Evolutionary conservation across 1,140 invertebrate species (phyloP), one percentile per base, ranked within the genome.

Genomic region (Tetranychus urticae): DNA sequence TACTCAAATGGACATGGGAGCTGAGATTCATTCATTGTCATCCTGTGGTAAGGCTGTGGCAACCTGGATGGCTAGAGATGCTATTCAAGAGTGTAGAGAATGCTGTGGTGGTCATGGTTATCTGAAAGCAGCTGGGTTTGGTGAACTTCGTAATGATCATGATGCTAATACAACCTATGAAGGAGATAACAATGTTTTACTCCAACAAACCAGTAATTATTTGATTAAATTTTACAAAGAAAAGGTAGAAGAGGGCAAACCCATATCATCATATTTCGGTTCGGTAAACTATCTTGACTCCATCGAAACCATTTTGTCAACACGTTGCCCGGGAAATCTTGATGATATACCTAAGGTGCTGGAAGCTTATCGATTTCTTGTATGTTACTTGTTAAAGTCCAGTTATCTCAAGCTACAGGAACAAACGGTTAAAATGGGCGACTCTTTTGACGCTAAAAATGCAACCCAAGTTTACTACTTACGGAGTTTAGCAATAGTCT

Each of bases 161-260:
- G 91, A 97, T 75, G 84, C 88, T 0, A 88, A 86, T 66, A 84
- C 83, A 65, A 96, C 90, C 0, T 96, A 93, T 68, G 91, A 97
- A 75, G 92, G 91, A 5, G 91, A 97, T 72, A 93, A 92, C 73
- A 91, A 91, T 73, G 88, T 97, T 48, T 75, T 97, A 6, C 79
- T 89, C 10, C 91, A 96, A 70, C 92, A 97, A 77, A 82, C 88
- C 0, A 87, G 84, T 70, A 96, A 96, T 71, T 88, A 84, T 83
- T 73, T 91, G 50, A 68, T 90, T 39, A 77, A 77, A 45, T 77
- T 84, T 67, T 63, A 63, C 39, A 60, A 67, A 36, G 62, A 63
- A 42, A 61, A 56, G 58, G 34, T 59, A 34, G 52, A 58, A 56
- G 60, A 62, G 59, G 39, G 55, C 46, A 8, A 23, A 47, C 23